phyloP scores from a whole-genome alignment of 1,140 invertebrate genomes.

The Eumaeus atala region DNA sequence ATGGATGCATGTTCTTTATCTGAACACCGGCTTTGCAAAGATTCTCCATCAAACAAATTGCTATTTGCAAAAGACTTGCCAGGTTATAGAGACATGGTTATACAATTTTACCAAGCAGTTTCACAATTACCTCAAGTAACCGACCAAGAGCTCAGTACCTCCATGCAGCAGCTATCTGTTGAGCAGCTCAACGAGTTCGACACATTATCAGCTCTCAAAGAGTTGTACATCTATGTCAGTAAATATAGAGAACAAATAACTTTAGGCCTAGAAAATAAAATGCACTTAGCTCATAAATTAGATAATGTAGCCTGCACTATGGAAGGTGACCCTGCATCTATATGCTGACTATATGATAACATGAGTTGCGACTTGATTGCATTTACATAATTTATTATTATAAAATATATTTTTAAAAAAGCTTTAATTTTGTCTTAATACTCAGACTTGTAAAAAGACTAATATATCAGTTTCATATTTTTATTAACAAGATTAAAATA shows the following conservation, averaged over 20 bases:
- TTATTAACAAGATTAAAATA: constrained; percentile 14
- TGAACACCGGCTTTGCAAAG: constrained; percentile 92
- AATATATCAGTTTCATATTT: constrained; percentile 48
- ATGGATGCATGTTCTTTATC: constrained; percentile 95
- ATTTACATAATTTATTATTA: constrained; percentile 70
- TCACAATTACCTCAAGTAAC: constrained; percentile 89
- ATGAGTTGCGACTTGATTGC: constrained; percentile 64
- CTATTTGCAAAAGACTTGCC: constrained; percentile 96
- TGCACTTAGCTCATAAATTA: constrained; percentile 90
- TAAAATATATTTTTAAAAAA: constrained; percentile 67
- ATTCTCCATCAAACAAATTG: constrained; percentile 95
- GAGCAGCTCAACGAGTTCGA: constrained; percentile 92
- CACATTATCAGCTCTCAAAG: constrained; percentile 91
- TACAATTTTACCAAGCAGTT: constrained; percentile 90
- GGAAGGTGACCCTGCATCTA: constrained; percentile 81
- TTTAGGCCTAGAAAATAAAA: constrained; percentile 89
- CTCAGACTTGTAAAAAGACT: constrained; percentile 69
- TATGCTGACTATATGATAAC: constrained; percentile 73
- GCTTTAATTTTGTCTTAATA: constrained; percentile 74
- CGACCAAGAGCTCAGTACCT: constrained; percentile 93
- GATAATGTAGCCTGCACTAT: constrained; percentile 93
- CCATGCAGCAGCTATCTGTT: constrained; percentile 92
- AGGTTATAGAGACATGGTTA: constrained; percentile 90
- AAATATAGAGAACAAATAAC: constrained; percentile 95
- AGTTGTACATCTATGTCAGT: constrained; percentile 94